Conservation (phyloP, 64 coral and sea anemone genomes). For the Platygyra sinensis region DNA sequence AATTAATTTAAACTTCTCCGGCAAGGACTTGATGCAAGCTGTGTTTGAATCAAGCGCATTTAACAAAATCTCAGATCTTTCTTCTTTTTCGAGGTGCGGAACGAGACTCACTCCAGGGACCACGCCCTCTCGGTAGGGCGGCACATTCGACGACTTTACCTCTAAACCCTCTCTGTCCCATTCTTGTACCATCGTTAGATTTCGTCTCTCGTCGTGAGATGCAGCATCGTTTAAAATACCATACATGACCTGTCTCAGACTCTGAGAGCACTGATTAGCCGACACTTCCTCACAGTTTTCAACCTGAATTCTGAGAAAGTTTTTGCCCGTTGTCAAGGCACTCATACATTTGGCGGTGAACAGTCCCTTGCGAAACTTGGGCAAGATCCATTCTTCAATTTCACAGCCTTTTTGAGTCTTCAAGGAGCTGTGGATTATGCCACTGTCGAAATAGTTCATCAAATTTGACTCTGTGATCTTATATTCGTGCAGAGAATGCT, state of each 20-base stretch:
- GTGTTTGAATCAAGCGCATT: slow-evolving; percentile 41
- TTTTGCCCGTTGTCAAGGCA: slow-evolving; percentile 32
- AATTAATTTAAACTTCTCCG: slow-evolving; percentile 33
- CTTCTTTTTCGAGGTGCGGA: neutral
- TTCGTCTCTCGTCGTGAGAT: neutral
- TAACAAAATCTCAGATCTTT: slow-evolving; percentile 27
- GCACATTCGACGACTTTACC: neutral
- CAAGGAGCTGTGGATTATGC: slow-evolving; percentile 25
- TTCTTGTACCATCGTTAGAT: slow-evolving; percentile 23
- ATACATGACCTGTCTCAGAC: slow-evolving; percentile 51
- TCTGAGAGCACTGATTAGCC: slow-evolving; percentile 41
- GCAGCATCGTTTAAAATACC: slow-evolving; percentile 41
- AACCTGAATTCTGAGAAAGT: slow-evolving; percentile 52
- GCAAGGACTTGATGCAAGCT: slow-evolving; percentile 8
- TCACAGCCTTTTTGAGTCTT: neutral
- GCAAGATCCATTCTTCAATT: slow-evolving; percentile 39
- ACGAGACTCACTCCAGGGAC: slow-evolving; percentile 44
- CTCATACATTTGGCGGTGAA: slow-evolving; percentile 58
- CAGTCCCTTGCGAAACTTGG: slow-evolving; percentile 47
- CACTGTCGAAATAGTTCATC: slow-evolving; percentile 20
- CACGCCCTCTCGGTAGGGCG: neutral
- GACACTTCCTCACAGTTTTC: slow-evolving; percentile 60
- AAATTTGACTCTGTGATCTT: slow-evolving; percentile 43
- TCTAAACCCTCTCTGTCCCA: slow-evolving; percentile 50
- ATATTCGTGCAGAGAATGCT: slow-evolving; percentile 64